Conservation (phyloP, 2,797 vertebrate species). For the Phrynocephalus forsythii region DNA sequence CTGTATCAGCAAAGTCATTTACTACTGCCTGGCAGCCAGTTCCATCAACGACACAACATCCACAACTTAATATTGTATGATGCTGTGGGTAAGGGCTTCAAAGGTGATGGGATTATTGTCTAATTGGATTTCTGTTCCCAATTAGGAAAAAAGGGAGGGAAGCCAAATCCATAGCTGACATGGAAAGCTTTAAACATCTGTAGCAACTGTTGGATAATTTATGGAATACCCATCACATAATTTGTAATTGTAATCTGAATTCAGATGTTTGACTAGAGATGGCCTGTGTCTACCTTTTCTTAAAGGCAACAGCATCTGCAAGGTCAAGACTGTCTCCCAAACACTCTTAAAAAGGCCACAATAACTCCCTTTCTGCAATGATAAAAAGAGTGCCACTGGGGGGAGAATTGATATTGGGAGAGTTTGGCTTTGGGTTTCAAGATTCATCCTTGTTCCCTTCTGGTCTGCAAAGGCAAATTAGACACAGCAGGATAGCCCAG, state of each 20-base stretch:
- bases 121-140: constrained; percentile 71
- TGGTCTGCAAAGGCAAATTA: not conserved
- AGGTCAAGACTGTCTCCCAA: not conserved
- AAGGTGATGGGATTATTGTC: constrained; percentile 39
- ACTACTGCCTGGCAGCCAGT: not conserved
- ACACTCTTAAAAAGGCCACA: not conserved
- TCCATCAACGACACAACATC: constrained; percentile 19
- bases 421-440: not conserved
- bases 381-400: rapidly evolving
- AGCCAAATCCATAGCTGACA: constrained; percentile 28
- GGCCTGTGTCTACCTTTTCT: constrained; percentile 17
- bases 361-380: not conserved
- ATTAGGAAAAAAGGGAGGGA: constrained; percentile 48
- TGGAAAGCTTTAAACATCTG: constrained; percentile 50
- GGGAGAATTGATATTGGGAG: not conserved
- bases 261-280: not conserved
- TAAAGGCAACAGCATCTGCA: rapidly evolving
- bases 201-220: constrained; percentile 45
- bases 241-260: rapidly evolving
- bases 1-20: not conserved
- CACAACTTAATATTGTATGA: not conserved
- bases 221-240: not conserved
- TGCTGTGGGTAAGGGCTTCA: constrained; percentile 22
- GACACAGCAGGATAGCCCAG: not conserved
- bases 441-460: constrained; percentile 38